Evolutionary conservation across 2,113 vertebrate genomes (phyloP).

Genomic region (Uria aalge): DNA sequence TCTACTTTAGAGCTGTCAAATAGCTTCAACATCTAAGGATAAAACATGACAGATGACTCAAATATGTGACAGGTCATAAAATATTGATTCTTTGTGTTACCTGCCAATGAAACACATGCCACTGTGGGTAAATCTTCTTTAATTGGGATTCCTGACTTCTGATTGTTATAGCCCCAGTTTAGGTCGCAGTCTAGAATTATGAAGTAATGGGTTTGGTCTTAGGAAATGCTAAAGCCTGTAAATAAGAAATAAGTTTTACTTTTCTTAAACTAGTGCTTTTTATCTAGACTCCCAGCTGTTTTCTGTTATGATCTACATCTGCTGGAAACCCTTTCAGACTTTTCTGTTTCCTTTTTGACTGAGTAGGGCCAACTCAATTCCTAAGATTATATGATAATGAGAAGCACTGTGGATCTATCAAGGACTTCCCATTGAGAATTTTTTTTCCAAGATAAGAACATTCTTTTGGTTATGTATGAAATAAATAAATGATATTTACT

Average conservation of each 20-base stretch:
- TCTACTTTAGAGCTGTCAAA: conserved; percentile 15
- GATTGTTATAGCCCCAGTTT: background rate
- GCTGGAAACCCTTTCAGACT: background rate
- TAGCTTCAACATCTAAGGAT: background rate
- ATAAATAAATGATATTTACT: background rate
- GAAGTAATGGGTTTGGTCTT: background rate
- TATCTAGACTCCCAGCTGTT: background rate
- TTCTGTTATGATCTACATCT: background rate
- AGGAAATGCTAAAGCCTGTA: background rate
- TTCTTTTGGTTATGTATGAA: background rate
- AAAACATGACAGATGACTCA: conserved; percentile 34
- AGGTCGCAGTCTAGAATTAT: background rate
- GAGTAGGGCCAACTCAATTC: background rate
- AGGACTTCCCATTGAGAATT: background rate
- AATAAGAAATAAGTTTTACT: background rate
- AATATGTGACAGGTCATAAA: conserved; percentile 38
- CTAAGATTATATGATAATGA: background rate
- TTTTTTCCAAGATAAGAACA: background rate
- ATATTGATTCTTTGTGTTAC: conserved; percentile 22
- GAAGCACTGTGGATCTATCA: background rate
- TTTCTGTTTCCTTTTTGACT: background rate
- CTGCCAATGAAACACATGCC: background rate
- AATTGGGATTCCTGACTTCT: background rate
- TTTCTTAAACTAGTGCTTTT: background rate
- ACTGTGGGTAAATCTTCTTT: background rate